phyloP scores from a whole-genome alignment of 2,113 vertebrate genomes.

The Cyanoramphus novaezelandiae region DNA sequence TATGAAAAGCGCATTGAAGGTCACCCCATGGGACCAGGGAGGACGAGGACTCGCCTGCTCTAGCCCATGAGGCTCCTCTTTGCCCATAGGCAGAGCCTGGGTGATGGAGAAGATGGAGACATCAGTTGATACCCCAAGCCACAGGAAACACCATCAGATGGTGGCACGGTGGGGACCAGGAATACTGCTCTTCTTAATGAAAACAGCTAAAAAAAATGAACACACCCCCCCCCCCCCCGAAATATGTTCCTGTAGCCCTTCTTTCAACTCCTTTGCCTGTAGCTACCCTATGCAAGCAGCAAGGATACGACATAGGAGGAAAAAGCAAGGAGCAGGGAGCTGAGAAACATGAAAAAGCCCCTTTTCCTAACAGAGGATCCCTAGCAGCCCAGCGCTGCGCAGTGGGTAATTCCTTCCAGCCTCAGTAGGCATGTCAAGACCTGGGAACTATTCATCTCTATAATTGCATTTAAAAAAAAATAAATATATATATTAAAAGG shows the following conservation, averaged over 20 bases:
- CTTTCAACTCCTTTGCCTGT: not conserved
- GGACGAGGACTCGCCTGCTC: not conserved
- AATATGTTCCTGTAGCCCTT: fast-evolving
- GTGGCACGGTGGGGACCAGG: conserved; percentile 44
- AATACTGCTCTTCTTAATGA: conserved; percentile 40
- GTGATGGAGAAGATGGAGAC: conserved; percentile 35
- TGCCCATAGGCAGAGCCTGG: conserved; percentile 63
- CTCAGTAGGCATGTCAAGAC: conserved; percentile 47
- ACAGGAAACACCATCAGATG: conserved; percentile 29
- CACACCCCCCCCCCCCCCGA: fast-evolving
- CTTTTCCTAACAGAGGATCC: not conserved
- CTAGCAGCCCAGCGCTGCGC: not conserved
- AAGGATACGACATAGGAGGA: fast-evolving
- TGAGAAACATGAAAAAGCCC: not conserved
- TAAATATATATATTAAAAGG: not conserved
- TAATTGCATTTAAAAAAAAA: not conserved
- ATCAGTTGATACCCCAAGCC: conserved; percentile 20
- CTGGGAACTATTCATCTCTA: conserved; percentile 33
- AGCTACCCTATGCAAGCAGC: fast-evolving
- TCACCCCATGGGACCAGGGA: not conserved
- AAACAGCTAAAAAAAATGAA: not conserved
- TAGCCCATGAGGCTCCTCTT: conserved; percentile 66
- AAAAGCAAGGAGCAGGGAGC: not conserved
- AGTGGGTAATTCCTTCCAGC: not conserved
- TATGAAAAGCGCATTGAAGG: not conserved